phyloP scores from a whole-genome alignment of 2,113 vertebrate genomes.

The Solea senegalensis region DNA sequence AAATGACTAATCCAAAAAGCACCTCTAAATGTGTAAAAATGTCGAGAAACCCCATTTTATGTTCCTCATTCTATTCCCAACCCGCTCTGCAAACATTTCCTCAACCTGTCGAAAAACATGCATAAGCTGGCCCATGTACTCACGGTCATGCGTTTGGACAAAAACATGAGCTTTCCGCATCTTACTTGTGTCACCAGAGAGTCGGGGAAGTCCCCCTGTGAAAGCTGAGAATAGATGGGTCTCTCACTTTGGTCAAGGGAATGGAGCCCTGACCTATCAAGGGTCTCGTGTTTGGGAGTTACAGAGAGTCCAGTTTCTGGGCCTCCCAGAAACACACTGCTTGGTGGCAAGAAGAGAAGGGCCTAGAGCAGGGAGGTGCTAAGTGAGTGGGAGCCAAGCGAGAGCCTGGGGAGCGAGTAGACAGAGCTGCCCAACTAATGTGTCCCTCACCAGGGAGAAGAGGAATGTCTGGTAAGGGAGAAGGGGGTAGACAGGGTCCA shows the following conservation, averaged over 20 bases:
- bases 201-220: conserved; percentile 71
- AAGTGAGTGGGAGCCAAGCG: conserved; percentile 56
- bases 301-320: conserved; percentile 61
- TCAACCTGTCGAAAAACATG: neutral
- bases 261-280: conserved; percentile 61
- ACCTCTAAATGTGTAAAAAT: conserved; percentile 2
- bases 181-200: conserved; percentile 39
- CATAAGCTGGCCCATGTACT: neutral
- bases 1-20: neutral
- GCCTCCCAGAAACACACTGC: conserved; percentile 55
- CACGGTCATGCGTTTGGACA: conserved; percentile 46
- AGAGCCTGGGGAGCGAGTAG: conserved; percentile 57
- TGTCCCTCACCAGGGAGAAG: conserved; percentile 60
- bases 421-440: conserved; percentile 53
- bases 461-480: conserved; percentile 62
- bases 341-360: conserved; percentile 42
- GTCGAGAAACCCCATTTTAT: conserved; percentile 23
- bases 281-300: conserved; percentile 65
- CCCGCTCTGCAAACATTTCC: conserved; percentile 18
- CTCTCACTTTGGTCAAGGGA: conserved; percentile 41
- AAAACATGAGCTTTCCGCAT: conserved; percentile 35
- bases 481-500: conserved; percentile 28
- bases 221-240: conserved; percentile 61
- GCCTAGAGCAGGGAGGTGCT: conserved; percentile 48
- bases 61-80: neutral